Conservation (phyloP, 2,797 vertebrate genomes). For the Clarias fuscus region DNA sequence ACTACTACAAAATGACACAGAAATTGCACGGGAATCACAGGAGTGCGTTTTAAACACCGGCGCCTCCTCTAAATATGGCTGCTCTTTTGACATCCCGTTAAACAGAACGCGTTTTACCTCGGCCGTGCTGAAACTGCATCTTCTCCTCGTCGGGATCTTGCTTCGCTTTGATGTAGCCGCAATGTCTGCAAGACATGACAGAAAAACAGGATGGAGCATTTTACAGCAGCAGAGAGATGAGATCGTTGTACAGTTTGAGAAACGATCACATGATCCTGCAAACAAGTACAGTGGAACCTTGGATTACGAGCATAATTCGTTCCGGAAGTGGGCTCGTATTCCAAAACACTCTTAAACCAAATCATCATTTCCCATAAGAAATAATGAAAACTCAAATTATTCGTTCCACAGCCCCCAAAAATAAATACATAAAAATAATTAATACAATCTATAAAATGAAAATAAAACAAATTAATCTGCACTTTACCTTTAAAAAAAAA, state of each 20-base stretch:
- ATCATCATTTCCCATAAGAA: too few relatives aligned
- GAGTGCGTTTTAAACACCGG: background rate
- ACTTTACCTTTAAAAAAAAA: too few relatives aligned
- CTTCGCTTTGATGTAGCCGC: slow-evolving; percentile 85
- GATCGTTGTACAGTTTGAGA: background rate
- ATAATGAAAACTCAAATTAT: too few relatives aligned
- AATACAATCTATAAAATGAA: too few relatives aligned
- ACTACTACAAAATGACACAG: slow-evolving; percentile 6
- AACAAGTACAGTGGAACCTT: too few relatives aligned
- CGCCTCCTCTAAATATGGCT: background rate
- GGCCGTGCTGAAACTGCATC: slow-evolving; percentile 83
- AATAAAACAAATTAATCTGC: too few relatives aligned
- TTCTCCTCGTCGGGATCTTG: slow-evolving; percentile 85
- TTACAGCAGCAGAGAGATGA: background rate
- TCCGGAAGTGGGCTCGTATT: too few relatives aligned
- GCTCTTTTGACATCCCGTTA: slow-evolving; percentile 22
- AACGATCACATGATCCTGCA: background rate
- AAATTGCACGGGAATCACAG: background rate
- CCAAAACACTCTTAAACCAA: too few relatives aligned
- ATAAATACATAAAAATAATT: too few relatives aligned
- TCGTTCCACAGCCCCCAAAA: too few relatives aligned
- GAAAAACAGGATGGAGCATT: slow-evolving; percentile 33
- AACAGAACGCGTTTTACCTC: slow-evolving; percentile 66
- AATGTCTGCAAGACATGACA: slow-evolving; percentile 70
- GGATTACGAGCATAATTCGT: too few relatives aligned